phyloP scores from a whole-genome alignment of 1,140 invertebrate species.

The Lordiphosa stackelbergi region DNA sequence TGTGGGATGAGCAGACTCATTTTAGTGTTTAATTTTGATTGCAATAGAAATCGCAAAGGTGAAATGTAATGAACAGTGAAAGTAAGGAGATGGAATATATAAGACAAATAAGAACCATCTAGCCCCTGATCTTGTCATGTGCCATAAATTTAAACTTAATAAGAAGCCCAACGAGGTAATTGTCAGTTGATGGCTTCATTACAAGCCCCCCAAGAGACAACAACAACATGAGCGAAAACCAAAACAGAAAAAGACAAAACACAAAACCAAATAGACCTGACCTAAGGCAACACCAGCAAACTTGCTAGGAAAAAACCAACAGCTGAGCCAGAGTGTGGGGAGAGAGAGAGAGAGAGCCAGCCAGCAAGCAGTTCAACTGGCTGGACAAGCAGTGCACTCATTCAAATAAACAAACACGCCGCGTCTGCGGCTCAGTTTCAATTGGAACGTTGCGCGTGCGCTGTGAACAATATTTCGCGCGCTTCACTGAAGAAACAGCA shows the following conservation, averaged over 20 bases:
- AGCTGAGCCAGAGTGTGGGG: conserved; percentile 18
- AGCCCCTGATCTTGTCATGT: conserved; percentile 11
- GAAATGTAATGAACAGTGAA: conserved; percentile 23
- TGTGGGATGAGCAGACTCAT: conserved; percentile 34
- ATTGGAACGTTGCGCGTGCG: conserved; percentile 68
- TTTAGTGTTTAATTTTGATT: conserved; percentile 37
- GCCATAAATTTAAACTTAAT: conserved; percentile 52
- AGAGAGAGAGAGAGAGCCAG: conserved; percentile 14
- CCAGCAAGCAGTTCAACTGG: conserved; percentile 24
- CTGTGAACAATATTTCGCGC: conserved; percentile 35
- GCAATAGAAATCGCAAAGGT: conserved; percentile 34
- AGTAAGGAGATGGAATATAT: conserved; percentile 6
- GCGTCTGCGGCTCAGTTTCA: conserved; percentile 56
- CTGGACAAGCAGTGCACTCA: conserved; percentile 13
- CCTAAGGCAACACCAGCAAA: conserved; percentile 57
- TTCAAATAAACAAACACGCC: conserved; percentile 67
- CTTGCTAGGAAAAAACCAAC: conserved; percentile 3
- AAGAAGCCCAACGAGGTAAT: conserved; percentile 49
- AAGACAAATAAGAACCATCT: conserved; percentile 1
- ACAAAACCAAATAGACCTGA: conserved; percentile 47
- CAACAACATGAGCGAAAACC: conserved; percentile 30
- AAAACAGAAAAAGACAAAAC: conserved; percentile 50
- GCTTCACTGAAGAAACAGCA: conserved; percentile 3
- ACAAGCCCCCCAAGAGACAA: conserved; percentile 35
- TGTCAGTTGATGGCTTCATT: conserved; percentile 68